These are phyloP conservation scores for Cydia pomonella DNA, from an alignment of 1,140 invertebrate species.

Conservation along the genomic window DNA sequence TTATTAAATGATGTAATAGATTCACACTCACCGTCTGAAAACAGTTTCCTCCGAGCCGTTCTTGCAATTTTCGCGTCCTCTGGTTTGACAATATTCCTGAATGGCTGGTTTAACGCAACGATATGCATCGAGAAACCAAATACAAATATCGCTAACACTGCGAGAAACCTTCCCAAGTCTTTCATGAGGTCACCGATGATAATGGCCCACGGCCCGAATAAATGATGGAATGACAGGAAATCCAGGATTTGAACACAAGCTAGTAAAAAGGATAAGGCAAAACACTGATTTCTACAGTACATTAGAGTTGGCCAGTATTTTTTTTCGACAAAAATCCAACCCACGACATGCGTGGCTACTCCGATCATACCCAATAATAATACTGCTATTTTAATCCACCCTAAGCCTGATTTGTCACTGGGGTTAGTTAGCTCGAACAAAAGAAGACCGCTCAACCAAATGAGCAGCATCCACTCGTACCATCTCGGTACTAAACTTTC, in stretches of 20 bases:
- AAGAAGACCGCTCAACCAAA: conserved; percentile 97
- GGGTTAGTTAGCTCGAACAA: conserved; percentile 98
- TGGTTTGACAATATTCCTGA: conserved; percentile 85
- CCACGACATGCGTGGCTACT: conserved; percentile 93
- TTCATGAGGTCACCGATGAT: conserved; percentile 95
- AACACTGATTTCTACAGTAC: conserved; percentile 97
- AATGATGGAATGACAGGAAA: conserved; percentile 98
- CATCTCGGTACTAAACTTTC: conserved; percentile 89
- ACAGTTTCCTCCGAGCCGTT: conserved; percentile 80
- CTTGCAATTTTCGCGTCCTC: conserved; percentile 78
- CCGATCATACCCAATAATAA: conserved; percentile 95
- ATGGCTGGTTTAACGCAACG: conserved; percentile 96
- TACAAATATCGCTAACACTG: conserved; percentile 98
- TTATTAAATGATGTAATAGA: conserved; percentile 35
- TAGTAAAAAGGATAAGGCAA: conserved; percentile 95
- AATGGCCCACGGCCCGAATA: conserved; percentile 99
- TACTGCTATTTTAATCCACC: conserved; percentile 96
- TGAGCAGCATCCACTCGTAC: conserved; percentile 97
- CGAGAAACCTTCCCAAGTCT: conserved; percentile 96
- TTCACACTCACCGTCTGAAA: conserved; percentile 87
- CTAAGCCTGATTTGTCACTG: conserved; percentile 95
- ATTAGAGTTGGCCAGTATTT: conserved; percentile 90
- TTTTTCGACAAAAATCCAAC: conserved; percentile 85
- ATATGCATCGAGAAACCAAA: conserved; percentile 99
- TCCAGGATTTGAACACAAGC: conserved; percentile 98